Conservation (phyloP, 1,140 invertebrate genomes). For the Oedothorax gibbosus region DNA sequence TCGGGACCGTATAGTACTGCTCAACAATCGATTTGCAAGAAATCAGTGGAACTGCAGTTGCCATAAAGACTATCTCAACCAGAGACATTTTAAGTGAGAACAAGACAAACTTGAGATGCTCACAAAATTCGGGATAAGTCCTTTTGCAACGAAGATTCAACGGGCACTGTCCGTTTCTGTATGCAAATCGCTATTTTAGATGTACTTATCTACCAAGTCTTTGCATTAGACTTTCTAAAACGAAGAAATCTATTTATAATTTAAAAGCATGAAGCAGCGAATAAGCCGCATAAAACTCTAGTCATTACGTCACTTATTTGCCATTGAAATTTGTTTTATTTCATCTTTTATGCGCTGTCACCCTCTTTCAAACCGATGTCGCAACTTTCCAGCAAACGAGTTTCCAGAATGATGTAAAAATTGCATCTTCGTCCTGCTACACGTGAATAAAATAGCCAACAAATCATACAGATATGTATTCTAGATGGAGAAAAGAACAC, state of each 20-base stretch:
- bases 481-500: not conserved
- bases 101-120: too few species aligned
- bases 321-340: slow-evolving; percentile 43
- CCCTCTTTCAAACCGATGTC: slow-evolving; percentile 31
- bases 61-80: too few species aligned
- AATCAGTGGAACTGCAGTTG: too few species aligned
- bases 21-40: too few species aligned
- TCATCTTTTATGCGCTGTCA: slow-evolving; percentile 30
- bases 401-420: slow-evolving; percentile 27
- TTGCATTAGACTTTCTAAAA: too few species aligned
- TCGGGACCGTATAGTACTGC: not conserved
- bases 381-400: slow-evolving; percentile 31
- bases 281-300: not conserved
- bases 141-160: too few species aligned
- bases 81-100: too few species aligned
- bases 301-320: slow-evolving; percentile 37
- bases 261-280: slow-evolving; percentile 1
- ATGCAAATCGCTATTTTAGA: too few species aligned
- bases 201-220: too few species aligned
- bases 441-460: slow-evolving; percentile 45
- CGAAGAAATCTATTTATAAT: too few species aligned
- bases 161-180: too few species aligned
- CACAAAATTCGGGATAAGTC: too few species aligned
- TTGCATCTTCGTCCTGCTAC: not conserved
- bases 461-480: slow-evolving; percentile 24